Evolutionary conservation across 1,140 invertebrate species (phyloP), one percentile per base, ranked within the genome.

Genomic region (Portunus trituberculatus): DNA sequence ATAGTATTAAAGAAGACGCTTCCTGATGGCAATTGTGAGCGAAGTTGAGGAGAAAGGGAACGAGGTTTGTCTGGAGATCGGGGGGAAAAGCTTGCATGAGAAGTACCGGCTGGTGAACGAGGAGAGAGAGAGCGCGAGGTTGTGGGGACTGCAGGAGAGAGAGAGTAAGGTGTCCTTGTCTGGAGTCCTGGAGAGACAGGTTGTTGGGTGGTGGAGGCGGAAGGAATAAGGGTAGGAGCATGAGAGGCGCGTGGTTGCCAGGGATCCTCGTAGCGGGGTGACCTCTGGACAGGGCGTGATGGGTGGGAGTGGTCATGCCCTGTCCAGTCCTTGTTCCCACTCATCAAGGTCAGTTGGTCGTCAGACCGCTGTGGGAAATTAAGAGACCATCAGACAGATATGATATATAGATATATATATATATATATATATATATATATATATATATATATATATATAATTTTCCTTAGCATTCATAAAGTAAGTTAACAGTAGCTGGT

Each of bases 1-100:
- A 94, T 94, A 14, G 93, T 94, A 6, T 94, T 94, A n/a, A 94
- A 94, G 76, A 94, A 94, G 25, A 94, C 93, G 25, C 87, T 91
- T 4, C 88, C 39, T 28, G 32, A 84, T 76, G 88, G 67, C 14
- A 39, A 25, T n/a, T 94, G 48, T 28, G 88, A 48, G n/a, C 88
- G 93, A 48, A 67, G 89, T 52, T 94, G 88, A n/a, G 93, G 93
- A 20, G 89, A 94, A 29, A 94, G 87, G 32, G 93, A 94, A 16
- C 93, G 59, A 29, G 93, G 76, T 6, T 45, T 32, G 0, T 59
- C 88, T 28, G 67, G n/a, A 46, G 67, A 10, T 0, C 39, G 93
- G 12, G 93, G 25, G 31, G 52, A 76, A 4, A 31, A 28, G 31
- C 52, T 39, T 48, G 14, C 29, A 29, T 32, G 14, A 88, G 93